Conservation (phyloP, 2,888 invertebrate genomes). For the Chrysomela aeneicollis region DNA sequence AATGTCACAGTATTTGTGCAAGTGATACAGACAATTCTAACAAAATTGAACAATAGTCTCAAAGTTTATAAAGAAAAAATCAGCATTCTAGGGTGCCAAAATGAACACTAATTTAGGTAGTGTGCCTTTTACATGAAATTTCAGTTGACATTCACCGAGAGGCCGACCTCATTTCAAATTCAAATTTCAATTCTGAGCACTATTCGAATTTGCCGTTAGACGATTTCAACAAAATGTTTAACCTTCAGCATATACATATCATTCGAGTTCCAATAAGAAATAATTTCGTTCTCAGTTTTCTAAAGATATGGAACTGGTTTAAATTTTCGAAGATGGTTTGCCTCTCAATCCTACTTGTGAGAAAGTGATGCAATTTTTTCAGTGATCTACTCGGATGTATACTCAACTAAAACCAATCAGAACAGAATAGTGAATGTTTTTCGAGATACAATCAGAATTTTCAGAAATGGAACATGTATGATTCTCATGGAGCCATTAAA, state of each 20-base stretch:
- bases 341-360: conserved; percentile 26
- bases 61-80: conserved; percentile 50
- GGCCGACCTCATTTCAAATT: background rate
- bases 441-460: conserved; percentile 16
- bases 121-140: conserved; percentile 55
- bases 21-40: conserved; percentile 58
- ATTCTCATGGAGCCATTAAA: no score
- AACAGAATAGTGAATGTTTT: background rate
- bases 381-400: conserved; percentile 49
- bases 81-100: conserved; percentile 64
- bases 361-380: conserved; percentile 33
- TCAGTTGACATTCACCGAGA: conserved; percentile 16
- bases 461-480: conserved; percentile 24
- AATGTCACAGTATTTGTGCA: conserved; percentile 56
- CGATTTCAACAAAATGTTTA: no score
- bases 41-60: conserved; percentile 54
- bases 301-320: background rate
- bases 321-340: background rate
- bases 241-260: no score
- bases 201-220: no score
- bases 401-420: conserved; percentile 44
- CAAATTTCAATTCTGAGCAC: background rate
- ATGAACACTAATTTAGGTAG: conserved; percentile 58
- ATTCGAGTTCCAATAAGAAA: background rate
- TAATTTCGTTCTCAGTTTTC: background rate